Evolutionary conservation across 1,140 invertebrate species (phyloP), one percentile per base, ranked within the genome.

Genomic region (Globodera rostochiensis): DNA sequence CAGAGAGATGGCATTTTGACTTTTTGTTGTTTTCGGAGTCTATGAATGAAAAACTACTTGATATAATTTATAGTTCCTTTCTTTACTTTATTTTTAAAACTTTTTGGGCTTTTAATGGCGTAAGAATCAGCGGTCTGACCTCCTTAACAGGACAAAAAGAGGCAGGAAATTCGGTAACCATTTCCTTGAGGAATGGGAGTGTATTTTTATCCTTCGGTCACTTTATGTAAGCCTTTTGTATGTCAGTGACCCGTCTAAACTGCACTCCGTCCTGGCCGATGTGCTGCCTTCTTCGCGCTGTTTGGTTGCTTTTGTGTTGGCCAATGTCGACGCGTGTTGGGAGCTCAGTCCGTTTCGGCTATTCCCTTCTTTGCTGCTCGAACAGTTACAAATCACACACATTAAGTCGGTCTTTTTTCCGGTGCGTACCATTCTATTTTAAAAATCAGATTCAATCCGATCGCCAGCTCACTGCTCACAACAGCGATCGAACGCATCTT

Each of bases 251-350:
- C 77, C 77, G 50, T 64, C 66, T 46, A 66, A 49, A 53, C 69
- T 78, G 46, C 64, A 78, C 46, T 25, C 50, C 49, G 49, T 78
- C 47, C 47, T 78, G 57, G 77, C 77, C 15, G 47, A 70, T 13
- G 70, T 50, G 50, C 15, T 73, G 7, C 50, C 25, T 19, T 49
- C 8, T 9, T 85, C 66, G 53, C 53, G 83, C 21, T 84, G 83
- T 74, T 47, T 85, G 45, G 74, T 84, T 50, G 83, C 84, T 25
- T 84, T 84, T 80, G 75, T 80, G 25, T 57, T 85, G 19, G 83
- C 69, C 21, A 77, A 80, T 50, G 73, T 85, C 46, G 82, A 84
- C 60, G 25, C 66, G 36, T 84, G 78, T 57, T 85, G 82, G 82
- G 80, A 86, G 21, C 49, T 84, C 11, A 84, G 67, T 60, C 83